These are phyloP conservation scores for Trichomalopsis sarcophagae DNA, from an alignment of 1,140 invertebrate genomes.

Conservation along the genomic window DNA sequence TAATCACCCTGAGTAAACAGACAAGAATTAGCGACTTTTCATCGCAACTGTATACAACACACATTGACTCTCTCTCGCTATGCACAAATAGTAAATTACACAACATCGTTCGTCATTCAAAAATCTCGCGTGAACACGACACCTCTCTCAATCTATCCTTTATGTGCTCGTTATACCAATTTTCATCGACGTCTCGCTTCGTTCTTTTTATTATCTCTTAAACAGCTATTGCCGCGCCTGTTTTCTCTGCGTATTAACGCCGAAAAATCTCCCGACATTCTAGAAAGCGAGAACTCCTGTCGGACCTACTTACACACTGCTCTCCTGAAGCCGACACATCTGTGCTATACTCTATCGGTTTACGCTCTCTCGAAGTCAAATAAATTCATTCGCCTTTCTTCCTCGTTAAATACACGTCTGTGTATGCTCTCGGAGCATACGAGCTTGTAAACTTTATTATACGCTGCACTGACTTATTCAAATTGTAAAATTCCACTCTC, in stretches of 20 bases:
- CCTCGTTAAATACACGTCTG: background rate
- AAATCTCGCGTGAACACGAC: background rate
- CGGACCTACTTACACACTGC: background rate
- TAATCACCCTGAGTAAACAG: background rate
- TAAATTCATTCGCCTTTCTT: constrained; percentile 28
- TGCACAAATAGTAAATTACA: background rate
- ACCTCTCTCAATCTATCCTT: too few relatives aligned
- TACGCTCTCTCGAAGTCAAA: background rate
- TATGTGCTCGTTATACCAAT: too few relatives aligned
- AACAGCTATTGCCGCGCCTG: background rate
- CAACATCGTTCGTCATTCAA: background rate
- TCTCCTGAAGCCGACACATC: background rate
- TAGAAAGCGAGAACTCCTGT: constrained; percentile 1
- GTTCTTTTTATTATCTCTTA: background rate
- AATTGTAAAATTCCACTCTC: constrained; percentile 14
- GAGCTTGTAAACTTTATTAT: constrained; percentile 1
- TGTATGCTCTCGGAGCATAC: too few relatives aligned
- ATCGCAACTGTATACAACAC: background rate
- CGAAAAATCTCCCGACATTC: background rate
- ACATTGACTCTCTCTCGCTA: too few relatives aligned
- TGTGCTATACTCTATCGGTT: too few relatives aligned
- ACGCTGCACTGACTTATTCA: constrained; percentile 1
- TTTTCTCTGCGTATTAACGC: background rate
- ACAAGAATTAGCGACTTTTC: background rate
- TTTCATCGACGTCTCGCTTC: too few relatives aligned